A percentile compares a stretch with the other conserved stretches of the same genome.
Conservation (phyloP, 2,113 vertebrate species). For the Cairina moschata region DNA sequence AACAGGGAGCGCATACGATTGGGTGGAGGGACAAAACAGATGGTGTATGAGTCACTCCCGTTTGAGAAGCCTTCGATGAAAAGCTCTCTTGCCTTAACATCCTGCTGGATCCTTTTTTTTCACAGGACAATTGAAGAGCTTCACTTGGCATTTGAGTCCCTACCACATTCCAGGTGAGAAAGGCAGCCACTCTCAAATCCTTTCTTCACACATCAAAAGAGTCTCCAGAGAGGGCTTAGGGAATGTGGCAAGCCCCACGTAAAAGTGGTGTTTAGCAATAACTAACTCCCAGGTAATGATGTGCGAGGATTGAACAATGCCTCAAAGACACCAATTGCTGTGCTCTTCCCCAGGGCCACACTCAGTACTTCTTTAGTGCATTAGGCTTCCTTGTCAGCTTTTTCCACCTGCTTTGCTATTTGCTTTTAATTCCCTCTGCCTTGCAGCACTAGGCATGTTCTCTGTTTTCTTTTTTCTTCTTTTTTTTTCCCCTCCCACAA, state of each 20-base stretch:
- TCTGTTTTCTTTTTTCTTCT: not conserved
- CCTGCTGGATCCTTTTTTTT: not conserved
- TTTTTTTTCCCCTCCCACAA: not conserved
- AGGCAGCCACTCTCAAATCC: not conserved
- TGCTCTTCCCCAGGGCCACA: not conserved
- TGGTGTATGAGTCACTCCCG: constrained; percentile 62
- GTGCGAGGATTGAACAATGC: not conserved
- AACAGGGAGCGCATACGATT: constrained; percentile 39
- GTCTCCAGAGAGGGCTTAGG: not conserved
- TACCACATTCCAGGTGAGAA: not conserved
- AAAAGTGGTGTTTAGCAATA: not conserved
- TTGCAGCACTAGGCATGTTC: not conserved
- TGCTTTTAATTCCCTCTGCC: constrained; percentile 32
- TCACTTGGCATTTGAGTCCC: not conserved
- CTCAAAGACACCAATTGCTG: not conserved
- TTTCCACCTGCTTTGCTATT: constrained; percentile 23
- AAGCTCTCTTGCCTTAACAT: constrained; percentile 38
- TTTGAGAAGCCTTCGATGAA: not conserved
- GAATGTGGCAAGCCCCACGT: not conserved
- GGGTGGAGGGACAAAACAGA: constrained; percentile 50
- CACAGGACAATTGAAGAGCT: constrained; percentile 1
- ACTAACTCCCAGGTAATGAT: not conserved
- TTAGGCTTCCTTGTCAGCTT: not conserved
- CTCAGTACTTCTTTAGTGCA: not conserved
- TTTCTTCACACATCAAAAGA: not conserved